Percentiles rank a stretch among this genome's conserved stretches.
Conservation (phyloP, 2,113 vertebrate genomes). For the Paradisaea rubra region DNA sequence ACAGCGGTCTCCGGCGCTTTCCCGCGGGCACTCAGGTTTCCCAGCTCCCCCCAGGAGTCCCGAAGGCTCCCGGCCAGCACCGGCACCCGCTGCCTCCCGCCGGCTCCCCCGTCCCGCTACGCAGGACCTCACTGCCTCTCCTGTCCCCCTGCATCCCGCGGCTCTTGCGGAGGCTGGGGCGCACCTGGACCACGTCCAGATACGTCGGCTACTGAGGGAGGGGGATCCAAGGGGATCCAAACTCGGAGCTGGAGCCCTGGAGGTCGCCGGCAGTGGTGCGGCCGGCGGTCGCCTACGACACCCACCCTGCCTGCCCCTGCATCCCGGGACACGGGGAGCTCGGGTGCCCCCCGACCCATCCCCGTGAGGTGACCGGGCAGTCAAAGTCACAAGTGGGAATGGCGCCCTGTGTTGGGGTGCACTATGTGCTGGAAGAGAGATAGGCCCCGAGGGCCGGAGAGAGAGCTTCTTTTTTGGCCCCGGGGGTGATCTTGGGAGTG, state of each 20-base stretch:
- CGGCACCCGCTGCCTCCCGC: too few relatives aligned
- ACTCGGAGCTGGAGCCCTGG: constrained; percentile 77
- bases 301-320: constrained; percentile 66
- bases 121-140: neutral
- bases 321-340: neutral
- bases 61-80: neutral
- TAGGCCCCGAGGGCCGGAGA: too few relatives aligned
- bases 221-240: constrained; percentile 23
- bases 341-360: rapidly evolving
- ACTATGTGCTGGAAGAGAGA: too few relatives aligned
- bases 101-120: neutral
- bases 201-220: neutral
- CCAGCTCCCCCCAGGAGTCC: neutral
- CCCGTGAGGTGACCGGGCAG: rapidly evolving
- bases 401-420: too few relatives aligned
- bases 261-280: neutral
- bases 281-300: neutral
- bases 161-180: neutral
- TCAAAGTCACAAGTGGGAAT: neutral
- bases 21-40: too few relatives aligned
- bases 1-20: neutral
- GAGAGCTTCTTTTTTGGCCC: too few relatives aligned
- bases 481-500: too few relatives aligned
- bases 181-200: constrained; percentile 45
- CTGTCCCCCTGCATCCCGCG: neutral